Evolutionary conservation across 2,888 invertebrate species (phyloP).

Genomic region (Apotomis capreana): DNA sequence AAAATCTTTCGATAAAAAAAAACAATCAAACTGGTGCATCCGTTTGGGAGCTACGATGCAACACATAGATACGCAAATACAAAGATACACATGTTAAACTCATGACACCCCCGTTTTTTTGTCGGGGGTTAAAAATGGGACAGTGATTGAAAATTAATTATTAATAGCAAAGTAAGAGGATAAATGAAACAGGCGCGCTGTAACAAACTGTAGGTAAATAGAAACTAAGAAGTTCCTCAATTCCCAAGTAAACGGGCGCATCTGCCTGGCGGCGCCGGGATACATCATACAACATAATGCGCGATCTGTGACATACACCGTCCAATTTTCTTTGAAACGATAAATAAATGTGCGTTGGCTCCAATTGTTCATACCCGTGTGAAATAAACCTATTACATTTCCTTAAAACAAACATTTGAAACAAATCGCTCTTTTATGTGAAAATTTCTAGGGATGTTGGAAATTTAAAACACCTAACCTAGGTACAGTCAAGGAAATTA

Average conservation of each 20-base stretch:
- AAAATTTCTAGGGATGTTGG: no score
- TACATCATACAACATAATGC: conserved; percentile 16
- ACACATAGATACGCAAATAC: no score
- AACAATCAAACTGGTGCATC: no score
- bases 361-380: conserved; percentile 5
- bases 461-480: no score
- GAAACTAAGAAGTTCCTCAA: conserved; percentile 24
- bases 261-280: conserved; percentile 19
- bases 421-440: no score
- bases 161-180: conserved; percentile 15
- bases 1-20: no score
- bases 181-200: conserved; percentile 23
- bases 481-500: no score
- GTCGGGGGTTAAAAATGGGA: neutral
- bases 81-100: no score
- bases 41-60: no score
- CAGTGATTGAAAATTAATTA: conserved; percentile 26
- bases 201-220: conserved; percentile 32
- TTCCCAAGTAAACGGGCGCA: conserved; percentile 23
- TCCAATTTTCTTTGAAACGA: conserved; percentile 24
- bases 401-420: neutral
- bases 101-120: no score
- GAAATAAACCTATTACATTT: conserved; percentile 11
- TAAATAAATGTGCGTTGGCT: conserved; percentile 8
- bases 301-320: conserved; percentile 15